Evolutionary conservation across 2,113 vertebrate species (phyloP).

Genomic region (Cromileptes altivelis): DNA sequence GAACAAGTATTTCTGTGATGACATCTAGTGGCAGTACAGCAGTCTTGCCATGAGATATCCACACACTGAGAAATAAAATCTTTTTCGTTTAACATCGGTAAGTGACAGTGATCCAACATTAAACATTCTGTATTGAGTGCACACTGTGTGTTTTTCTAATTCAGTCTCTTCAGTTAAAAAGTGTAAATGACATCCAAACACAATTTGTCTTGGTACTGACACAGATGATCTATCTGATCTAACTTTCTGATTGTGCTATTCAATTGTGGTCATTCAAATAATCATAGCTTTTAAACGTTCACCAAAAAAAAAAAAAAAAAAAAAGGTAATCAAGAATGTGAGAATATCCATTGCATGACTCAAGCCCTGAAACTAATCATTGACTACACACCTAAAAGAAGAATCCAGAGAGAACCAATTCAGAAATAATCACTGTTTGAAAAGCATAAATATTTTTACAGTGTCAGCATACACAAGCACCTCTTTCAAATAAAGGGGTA

Average conservation of each 20-base stretch:
- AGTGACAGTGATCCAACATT: conserved; percentile 33
- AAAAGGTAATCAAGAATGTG: conserved; percentile 64
- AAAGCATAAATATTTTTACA: conserved; percentile 85
- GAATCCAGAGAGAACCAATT: conserved; percentile 80
- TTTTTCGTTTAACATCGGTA: conserved; percentile 30
- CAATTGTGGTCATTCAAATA: conserved; percentile 71
- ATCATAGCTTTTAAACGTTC: conserved; percentile 60
- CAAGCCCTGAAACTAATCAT: conserved; percentile 79
- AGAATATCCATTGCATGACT: conserved; percentile 78
- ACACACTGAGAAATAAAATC: conserved; percentile 22
- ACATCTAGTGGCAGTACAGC: conserved; percentile 50
- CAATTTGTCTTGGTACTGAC: conserved; percentile 57
- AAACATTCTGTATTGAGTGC: conserved; percentile 40
- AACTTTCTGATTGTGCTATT: conserved; percentile 84
- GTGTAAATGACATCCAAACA: conserved; percentile 54
- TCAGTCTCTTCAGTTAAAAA: conserved; percentile 27
- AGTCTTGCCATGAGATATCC: conserved; percentile 15
- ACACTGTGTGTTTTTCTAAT: conserved; percentile 41
- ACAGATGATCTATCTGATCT: conserved; percentile 60
- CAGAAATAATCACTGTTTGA: conserved; percentile 75
- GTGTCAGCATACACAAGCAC: conserved; percentile 85
- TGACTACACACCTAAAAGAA: conserved; percentile 82
- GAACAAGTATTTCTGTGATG: conserved; percentile 33
- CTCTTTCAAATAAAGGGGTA: conserved; percentile 78
- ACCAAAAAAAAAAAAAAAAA: conserved; percentile 43